Percentiles rank a stretch among this genome's conserved stretches.
phyloP scores from a whole-genome alignment of 2,888 invertebrate species.

The Ramazzottius varieornatus region DNA sequence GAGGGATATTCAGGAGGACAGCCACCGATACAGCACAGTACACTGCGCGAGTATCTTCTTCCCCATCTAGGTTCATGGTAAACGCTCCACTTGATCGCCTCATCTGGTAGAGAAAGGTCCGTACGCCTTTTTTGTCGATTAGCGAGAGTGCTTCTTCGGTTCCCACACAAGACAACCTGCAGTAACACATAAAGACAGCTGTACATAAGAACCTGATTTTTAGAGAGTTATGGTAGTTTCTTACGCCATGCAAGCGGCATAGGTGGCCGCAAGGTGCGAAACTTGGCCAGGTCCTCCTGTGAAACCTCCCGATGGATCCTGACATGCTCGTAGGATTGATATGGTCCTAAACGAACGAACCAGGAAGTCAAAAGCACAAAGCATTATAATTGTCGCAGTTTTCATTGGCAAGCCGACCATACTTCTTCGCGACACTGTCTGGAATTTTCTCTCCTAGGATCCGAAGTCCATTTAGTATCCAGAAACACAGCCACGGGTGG shows the following conservation, averaged over 20 bases:
- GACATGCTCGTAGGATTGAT: not conserved
- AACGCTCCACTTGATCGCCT: conserved; percentile 65
- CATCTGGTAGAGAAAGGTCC: conserved; percentile 48
- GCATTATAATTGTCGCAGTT: too few relatives aligned
- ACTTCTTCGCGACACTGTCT: conserved; percentile 22
- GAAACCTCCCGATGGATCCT: conserved; percentile 11
- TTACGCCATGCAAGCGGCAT: conserved; percentile 67
- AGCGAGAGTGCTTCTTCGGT: conserved; percentile 55
- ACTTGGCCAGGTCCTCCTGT: conserved; percentile 76
- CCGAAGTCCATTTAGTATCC: conserved; percentile 72
- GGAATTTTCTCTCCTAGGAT: conserved; percentile 39
- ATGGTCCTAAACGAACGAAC: not conserved
- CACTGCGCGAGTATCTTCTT: conserved; percentile 67
- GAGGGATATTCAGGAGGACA: conserved; percentile 49
- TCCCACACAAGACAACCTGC: conserved; percentile 48
- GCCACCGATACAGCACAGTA: conserved; percentile 84
- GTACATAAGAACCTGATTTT: not conserved
- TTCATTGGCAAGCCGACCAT: too few relatives aligned
- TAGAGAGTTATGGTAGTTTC: not conserved
- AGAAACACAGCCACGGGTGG: conserved; percentile 85
- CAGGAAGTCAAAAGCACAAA: too few relatives aligned
- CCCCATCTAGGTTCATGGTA: conserved; percentile 65
- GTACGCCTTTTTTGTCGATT: conserved; percentile 48
- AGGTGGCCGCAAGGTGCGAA: conserved; percentile 83
- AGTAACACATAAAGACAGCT: not conserved